These are phyloP conservation scores for Notothenia coriiceps DNA, from an alignment of 2,113 vertebrate species.

Conservation along the genomic window DNA sequence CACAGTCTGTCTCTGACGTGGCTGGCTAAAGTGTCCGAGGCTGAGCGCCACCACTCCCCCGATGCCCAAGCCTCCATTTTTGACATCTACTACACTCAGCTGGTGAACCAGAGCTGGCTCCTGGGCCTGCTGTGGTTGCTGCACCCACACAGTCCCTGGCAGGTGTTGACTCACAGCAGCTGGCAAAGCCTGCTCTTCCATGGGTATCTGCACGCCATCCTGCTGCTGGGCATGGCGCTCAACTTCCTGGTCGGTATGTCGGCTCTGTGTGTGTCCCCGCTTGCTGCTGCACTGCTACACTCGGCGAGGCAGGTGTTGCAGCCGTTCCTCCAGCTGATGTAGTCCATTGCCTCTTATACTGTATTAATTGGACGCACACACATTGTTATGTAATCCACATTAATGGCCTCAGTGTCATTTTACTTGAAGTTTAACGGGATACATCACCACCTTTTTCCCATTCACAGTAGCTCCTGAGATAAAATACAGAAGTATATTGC, in stretches of 20 bases:
- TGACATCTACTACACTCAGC: conserved; percentile 80
- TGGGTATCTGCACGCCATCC: conserved; percentile 79
- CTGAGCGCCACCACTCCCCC: conserved; percentile 15
- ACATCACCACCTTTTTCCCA: not conserved
- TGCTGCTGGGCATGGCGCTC: conserved; percentile 77
- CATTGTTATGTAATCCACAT: not conserved
- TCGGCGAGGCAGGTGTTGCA: conserved; percentile 60
- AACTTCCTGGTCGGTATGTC: conserved; percentile 68
- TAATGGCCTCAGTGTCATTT: not conserved
- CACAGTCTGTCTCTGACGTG: conserved; percentile 77
- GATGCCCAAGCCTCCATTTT: conserved; percentile 56
- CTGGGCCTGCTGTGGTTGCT: conserved; percentile 83
- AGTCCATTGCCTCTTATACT: conserved; percentile 5
- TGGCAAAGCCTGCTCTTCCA: conserved; percentile 84
- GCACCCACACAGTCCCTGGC: conserved; percentile 75
- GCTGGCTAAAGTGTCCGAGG: conserved; percentile 77
- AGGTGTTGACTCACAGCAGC: conserved; percentile 70
- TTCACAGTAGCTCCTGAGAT: not conserved
- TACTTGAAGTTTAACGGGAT: not conserved
- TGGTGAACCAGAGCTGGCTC: conserved; percentile 79
- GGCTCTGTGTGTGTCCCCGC: conserved; percentile 73
- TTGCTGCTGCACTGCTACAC: conserved; percentile 76
- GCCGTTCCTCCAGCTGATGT: conserved; percentile 62
- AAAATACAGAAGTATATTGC: not conserved
- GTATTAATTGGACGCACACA: not conserved